Evolutionary conservation across 2,113 vertebrate species (phyloP).

Genomic region (Cinclus mexicanus): DNA sequence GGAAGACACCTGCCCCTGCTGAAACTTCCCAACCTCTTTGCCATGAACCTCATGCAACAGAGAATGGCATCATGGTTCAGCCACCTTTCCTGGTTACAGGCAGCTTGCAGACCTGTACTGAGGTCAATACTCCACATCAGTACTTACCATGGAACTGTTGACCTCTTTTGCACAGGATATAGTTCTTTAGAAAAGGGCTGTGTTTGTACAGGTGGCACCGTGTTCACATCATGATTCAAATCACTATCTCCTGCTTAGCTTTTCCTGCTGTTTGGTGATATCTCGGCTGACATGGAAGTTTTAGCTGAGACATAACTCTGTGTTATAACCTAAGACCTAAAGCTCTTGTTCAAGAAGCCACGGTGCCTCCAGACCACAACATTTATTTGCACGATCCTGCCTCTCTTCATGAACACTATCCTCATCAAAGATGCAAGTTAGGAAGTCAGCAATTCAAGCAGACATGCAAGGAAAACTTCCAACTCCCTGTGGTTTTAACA

Average conservation of each 20-base stretch:
- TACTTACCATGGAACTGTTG: neutral
- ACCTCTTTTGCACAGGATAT: neutral
- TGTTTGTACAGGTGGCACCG: neutral
- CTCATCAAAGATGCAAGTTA: neutral
- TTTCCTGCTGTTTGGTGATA: neutral
- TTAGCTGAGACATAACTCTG: neutral
- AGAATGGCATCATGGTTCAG: neutral
- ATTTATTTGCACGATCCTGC: neutral
- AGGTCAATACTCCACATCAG: neutral
- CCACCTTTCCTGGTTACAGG: neutral
- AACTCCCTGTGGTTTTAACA: neutral
- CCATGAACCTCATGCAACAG: neutral
- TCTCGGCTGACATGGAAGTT: neutral
- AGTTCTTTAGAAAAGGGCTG: neutral
- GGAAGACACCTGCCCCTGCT: neutral
- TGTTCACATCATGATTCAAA: neutral
- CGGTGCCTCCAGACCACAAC: neutral
- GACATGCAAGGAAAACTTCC: neutral
- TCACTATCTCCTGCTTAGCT: neutral
- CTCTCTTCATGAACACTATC: neutral
- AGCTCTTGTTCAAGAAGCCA: neutral
- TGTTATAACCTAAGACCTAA: neutral
- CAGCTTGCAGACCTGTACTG: neutral
- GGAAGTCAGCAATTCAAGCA: neutral
- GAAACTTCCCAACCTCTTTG: neutral